phyloP scores from a whole-genome alignment of 1,140 invertebrate species.

The Scaptomyza montana region DNA sequence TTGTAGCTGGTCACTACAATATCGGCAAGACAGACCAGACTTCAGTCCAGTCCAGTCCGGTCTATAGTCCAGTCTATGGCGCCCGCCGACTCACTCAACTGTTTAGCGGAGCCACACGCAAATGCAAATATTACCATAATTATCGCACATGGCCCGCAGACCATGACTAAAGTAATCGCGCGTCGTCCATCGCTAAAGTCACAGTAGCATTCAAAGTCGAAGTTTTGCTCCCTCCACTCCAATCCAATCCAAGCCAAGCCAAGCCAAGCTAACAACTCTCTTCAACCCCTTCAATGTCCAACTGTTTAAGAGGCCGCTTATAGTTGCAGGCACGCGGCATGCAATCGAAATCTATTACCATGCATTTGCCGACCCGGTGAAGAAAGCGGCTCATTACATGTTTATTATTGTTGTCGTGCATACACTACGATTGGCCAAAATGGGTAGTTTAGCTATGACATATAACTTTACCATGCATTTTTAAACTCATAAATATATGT shows the following conservation, averaged over 20 bases:
- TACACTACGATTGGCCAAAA: constrained; percentile 13
- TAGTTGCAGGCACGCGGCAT: constrained; percentile 55
- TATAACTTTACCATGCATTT: too few relatives aligned
- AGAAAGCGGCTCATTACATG: constrained; percentile 80
- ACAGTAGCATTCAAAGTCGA: constrained; percentile 2
- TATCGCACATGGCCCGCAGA: constrained; percentile 75
- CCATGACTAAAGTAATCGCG: constrained; percentile 81
- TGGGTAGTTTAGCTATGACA: neutral
- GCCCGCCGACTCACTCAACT: constrained; percentile 76
- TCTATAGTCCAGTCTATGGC: constrained; percentile 36
- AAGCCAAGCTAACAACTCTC: neutral
- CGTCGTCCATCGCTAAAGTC: constrained; percentile 60
- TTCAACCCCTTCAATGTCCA: neutral
- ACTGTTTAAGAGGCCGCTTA: too few relatives aligned
- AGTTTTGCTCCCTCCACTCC: neutral
- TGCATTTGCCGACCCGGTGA: constrained; percentile 69
- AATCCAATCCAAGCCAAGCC: constrained; percentile 4
- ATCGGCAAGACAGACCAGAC: constrained; percentile 1
- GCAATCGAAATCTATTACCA: constrained; percentile 79
- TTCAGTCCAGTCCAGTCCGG: neutral
- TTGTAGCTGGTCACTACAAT: too few relatives aligned
- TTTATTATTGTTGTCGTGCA: constrained; percentile 51
- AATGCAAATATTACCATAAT: constrained; percentile 82
- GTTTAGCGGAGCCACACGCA: constrained; percentile 80
- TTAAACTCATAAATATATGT: too few relatives aligned